Conservation (phyloP, 2,113 vertebrate species). For the Lepidothrix coronata region DNA sequence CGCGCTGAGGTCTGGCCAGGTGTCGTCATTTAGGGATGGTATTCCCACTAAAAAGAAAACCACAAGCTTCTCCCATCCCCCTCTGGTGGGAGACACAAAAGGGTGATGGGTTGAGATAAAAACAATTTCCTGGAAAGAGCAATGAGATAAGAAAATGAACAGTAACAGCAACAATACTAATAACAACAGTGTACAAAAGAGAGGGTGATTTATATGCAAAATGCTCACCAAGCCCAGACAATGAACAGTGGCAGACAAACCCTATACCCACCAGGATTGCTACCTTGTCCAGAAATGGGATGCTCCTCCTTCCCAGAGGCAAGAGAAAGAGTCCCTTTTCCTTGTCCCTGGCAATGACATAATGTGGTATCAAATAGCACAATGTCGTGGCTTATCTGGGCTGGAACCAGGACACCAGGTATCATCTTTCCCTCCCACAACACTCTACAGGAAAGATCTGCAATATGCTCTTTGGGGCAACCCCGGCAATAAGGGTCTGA, state of each 20-base stretch:
- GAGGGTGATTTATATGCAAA: not conserved
- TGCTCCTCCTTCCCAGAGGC: not conserved
- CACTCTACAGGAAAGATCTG: not conserved
- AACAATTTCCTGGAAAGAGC: not conserved
- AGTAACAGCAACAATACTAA: not conserved
- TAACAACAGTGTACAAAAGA: not conserved
- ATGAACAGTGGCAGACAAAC: not conserved
- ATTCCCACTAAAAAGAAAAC: not conserved
- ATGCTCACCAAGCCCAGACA: not conserved
- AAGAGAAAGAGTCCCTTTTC: not conserved
- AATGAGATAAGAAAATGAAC: not conserved
- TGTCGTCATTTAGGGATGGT: not conserved
- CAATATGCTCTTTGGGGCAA: fast-evolving
- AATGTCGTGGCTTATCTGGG: not conserved
- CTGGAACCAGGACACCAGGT: not conserved
- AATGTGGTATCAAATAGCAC: not conserved
- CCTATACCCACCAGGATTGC: not conserved
- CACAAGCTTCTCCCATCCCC: not conserved
- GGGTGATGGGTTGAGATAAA: not conserved
- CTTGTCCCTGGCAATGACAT: not conserved
- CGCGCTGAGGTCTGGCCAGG: not conserved
- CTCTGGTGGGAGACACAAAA: not conserved
- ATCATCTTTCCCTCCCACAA: not conserved
- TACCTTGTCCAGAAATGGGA: not conserved
- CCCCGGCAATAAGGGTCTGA: not conserved